phyloP scores from a whole-genome alignment of 2,113 vertebrate species.

The Channa argus region DNA sequence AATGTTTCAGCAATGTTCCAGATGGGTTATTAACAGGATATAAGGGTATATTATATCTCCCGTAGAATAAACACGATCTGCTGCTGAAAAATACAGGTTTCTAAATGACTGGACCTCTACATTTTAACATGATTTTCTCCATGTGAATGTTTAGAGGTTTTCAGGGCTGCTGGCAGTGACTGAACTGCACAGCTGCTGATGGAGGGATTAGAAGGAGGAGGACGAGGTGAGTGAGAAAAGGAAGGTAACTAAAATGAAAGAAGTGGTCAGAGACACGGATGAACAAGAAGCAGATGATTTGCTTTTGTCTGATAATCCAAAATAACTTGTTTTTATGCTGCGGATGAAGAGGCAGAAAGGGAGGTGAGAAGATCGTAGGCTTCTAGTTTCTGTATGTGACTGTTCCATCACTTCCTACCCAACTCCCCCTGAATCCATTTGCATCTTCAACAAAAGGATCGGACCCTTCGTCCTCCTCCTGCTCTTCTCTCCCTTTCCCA shows the following conservation, averaged over 20 bases:
- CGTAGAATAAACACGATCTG: too few species aligned
- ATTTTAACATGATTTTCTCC: not conserved
- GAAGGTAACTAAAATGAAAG: not conserved
- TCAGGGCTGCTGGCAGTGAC: not conserved
- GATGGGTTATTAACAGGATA: too few species aligned
- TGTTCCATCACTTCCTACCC: not conserved
- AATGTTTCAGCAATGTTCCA: not conserved
- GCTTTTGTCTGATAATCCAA: too few species aligned
- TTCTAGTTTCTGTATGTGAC: not conserved
- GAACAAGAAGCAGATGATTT: not conserved
- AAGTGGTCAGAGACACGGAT: not conserved
- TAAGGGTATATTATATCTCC: too few species aligned
- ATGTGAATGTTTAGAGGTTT: not conserved
- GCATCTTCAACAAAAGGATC: not conserved
- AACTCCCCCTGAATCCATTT: not conserved
- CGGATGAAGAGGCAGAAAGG: not conserved
- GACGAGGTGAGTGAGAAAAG: not conserved
- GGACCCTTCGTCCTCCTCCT: too few species aligned
- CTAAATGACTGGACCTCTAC: too few species aligned
- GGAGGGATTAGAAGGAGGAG: not conserved
- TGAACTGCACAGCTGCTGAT: not conserved
- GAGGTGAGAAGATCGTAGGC: not conserved
- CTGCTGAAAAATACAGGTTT: too few species aligned
- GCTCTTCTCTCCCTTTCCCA: not conserved
- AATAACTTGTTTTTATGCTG: not conserved